Evolutionary conservation across 2,888 invertebrate species (phyloP).

Genomic region (Gari tellinella): DNA sequence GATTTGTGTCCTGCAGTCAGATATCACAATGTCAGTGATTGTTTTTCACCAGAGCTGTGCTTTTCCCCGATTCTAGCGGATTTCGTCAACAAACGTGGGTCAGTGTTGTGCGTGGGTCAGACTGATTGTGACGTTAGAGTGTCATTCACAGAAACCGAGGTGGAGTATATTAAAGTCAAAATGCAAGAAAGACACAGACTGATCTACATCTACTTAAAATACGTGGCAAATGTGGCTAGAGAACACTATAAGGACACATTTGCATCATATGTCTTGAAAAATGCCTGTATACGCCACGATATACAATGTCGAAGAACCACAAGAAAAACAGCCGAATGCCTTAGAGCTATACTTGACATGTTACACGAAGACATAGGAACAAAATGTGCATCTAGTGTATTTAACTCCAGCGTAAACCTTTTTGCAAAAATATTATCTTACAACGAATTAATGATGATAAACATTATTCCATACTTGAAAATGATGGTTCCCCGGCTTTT

Average conservation of each 20-base stretch:
- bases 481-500: no score
- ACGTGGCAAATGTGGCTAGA: background rate
- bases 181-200: background rate
- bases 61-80: background rate
- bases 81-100: background rate
- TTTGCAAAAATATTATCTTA: no score
- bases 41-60: constrained; percentile 4
- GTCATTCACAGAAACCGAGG: constrained; percentile 9
- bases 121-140: background rate
- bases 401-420: no score
- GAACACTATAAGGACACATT: background rate
- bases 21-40: background rate
- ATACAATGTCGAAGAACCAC: background rate
- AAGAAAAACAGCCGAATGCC: no score
- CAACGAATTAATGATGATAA: no score
- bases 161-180: constrained; percentile 14
- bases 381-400: no score
- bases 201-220: constrained; percentile 5
- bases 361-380: no score
- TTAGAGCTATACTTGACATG: no score
- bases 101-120: constrained; percentile 3
- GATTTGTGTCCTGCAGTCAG: constrained; percentile 13
- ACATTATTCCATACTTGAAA: no score
- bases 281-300: constrained; percentile 5
- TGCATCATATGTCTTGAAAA: constrained; percentile 3